A percentile compares a stretch with the other conserved stretches of the same genome.
Conservation (phyloP, 2,797 vertebrate species). For the Picus viridis region DNA sequence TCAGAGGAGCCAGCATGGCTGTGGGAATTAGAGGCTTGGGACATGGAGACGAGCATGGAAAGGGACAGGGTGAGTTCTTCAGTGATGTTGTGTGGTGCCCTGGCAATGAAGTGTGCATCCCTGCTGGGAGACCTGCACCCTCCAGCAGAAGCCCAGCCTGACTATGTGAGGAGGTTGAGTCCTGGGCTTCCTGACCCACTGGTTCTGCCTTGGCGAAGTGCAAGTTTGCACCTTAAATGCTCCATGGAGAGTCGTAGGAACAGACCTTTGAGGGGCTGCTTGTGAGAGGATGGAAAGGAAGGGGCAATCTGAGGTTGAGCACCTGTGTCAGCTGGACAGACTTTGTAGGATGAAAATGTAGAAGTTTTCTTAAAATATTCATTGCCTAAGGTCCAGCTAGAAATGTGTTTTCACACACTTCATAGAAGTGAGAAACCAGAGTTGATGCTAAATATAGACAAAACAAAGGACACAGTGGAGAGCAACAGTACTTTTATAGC, state of each 20-base stretch:
- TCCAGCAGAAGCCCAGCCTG: neutral
- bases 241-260: neutral
- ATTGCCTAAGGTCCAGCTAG: neutral
- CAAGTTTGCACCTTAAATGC: neutral
- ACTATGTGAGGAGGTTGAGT: neutral
- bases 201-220: neutral
- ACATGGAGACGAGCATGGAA: neutral
- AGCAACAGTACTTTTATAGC: neutral
- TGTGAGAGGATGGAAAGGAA: neutral
- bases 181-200: neutral
- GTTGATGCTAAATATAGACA: neutral
- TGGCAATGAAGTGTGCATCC: too few relatives aligned
- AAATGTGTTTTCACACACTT: neutral
- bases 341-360: neutral
- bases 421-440: neutral
- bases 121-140: neutral
- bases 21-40: neutral
- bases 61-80: neutral
- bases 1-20: rapidly evolving
- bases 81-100: neutral
- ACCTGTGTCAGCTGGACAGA: neutral
- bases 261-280: neutral
- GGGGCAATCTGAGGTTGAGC: neutral
- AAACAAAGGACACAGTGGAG: neutral
- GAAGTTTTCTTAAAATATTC: neutral